Base-by-base conservation (phyloP, 2,797 vertebrate species). In the Aldrovandia affinis region DNA sequence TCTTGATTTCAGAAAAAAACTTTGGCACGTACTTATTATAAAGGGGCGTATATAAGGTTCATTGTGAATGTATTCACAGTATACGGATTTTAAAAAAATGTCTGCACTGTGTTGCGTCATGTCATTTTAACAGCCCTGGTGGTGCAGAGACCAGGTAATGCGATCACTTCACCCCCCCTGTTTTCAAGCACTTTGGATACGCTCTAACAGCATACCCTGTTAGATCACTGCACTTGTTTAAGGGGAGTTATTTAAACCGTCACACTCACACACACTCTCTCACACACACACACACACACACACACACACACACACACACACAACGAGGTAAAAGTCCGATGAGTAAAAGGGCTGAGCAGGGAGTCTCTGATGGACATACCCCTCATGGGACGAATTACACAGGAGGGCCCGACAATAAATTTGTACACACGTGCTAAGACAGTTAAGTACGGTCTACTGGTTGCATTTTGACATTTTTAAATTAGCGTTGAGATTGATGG, bases 401-500 rank as follows among this genome's bases (percentile, higher is more conserved):
- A 52, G 33, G 14, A 28, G 25, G 70, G 30, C 47, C 59, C 3
- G 4, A 44, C 57, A 12, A 47, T 79, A 68, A 78, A 83, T 85
- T 52, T 28, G 70, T 33, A 30, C 9, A 36, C 30, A n/a, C 57
- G 30, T 63, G 15, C 73, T 12, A 79, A 42, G 70, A 44, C 73
- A 78, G 86, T 88, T 84, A 82, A 86, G 82, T 2, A 18, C 83
- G 61, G 83, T 88, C 88, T 89, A 55, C 52, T 88, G 87, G 83
- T 73, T 86, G 83, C 12, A 28, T 91, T 88, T 84, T 81, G 68
- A 89, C 78, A 68, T 73, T 85, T 92, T 88, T 83, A 93, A 89
- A 92, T 89, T 90, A 91, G 83, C 80, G 83, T 50, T 83, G 89
- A 88, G 84, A 90, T 91, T 92, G 90, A 91, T 81, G 87, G 25